Base-by-base conservation (phyloP, 2,888 invertebrate species). In the Listrodromus nycthemerus region DNA sequence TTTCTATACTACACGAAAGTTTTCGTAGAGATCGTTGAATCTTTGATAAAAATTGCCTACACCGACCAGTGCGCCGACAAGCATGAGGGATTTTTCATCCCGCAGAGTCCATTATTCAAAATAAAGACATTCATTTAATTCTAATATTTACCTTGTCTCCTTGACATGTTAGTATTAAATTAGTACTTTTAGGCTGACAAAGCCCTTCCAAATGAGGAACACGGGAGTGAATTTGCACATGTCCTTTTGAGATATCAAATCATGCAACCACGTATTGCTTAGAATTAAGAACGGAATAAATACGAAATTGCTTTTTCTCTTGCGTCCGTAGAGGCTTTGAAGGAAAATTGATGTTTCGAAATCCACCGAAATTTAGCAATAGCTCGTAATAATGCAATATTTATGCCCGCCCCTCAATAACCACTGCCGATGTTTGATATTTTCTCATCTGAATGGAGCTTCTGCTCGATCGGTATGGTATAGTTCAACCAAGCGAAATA, bases 331-430 rank as follows among this genome's bases (percentile, higher is more conserved):
- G n/a, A n/a, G n/a, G 27, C n/a, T 61, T n/a, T 13, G 16, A 7
- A 33, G 2, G n/a, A n/a, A 61, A 61, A 61, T 61, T 61, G 61
- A 16, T 33, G 27, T 27, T n/a, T n/a, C 6, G n/a, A 4, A 24
- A 55, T 55, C 10, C 21, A 2, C 24, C 24, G 8, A 2, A 55
- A 21, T 55, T 7, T 16, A 21, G 24, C 45, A 55, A 66, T 55
- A 55, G 24, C 1, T 61, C 13, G 66, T 16, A 30, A 55, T 41
- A 67, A 67, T 67, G 41, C 67, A 74, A 74, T 50, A 69, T 80
- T 67, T 58, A 67, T 67, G 21, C 45, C 58, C 45, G 30, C 27
- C 66, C 27, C 30, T 19, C 48, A 33, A 74, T 70, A 45, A 48
- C 8, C 45, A 1, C 10, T 61, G 21, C 30, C 30, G n/a, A 33